Evolutionary conservation across 2,797 vertebrate species (phyloP).

Genomic region (Melanotaenia maccullochi): DNA sequence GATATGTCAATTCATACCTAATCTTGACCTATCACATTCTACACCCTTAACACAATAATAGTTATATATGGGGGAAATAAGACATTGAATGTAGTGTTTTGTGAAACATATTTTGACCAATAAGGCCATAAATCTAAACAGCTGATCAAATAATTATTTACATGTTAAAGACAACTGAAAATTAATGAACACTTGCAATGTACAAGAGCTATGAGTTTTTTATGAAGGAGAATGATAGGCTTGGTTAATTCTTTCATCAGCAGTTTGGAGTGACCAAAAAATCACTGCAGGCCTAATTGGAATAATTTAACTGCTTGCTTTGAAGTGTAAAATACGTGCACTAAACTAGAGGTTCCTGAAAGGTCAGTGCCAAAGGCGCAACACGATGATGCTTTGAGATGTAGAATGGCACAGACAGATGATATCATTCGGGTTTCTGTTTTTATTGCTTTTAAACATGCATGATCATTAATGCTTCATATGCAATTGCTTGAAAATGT

Average conservation of each 20-base stretch:
- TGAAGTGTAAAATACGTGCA: conserved; percentile 74
- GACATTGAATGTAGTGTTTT: too few relatives aligned
- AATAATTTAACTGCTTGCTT: conserved; percentile 78
- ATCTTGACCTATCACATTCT: conserved; percentile 13
- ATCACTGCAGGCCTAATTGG: conserved; percentile 70
- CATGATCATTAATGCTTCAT: neutral
- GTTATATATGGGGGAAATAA: neutral
- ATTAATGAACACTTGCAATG: conserved; percentile 50
- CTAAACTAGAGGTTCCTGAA: conserved; percentile 54
- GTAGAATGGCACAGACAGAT: conserved; percentile 30
- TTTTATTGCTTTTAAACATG: conserved; percentile 44
- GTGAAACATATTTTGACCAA: neutral
- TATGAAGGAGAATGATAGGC: conserved; percentile 41
- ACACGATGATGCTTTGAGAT: conserved; percentile 51
- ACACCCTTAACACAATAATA: conserved; percentile 1
- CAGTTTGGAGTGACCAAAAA: conserved; percentile 61
- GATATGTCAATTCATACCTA: neutral
- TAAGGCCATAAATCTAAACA: neutral
- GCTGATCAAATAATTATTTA: neutral
- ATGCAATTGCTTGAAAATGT: conserved; percentile 2
- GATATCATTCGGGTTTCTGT: conserved; percentile 48
- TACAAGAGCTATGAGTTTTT: conserved; percentile 36
- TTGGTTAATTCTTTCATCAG: conserved; percentile 73
- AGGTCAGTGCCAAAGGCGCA: conserved; percentile 63
- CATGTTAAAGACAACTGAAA: conserved; percentile 20